phyloP scores from a whole-genome alignment of 2,113 vertebrate genomes.

The Mus spicilegus region DNA sequence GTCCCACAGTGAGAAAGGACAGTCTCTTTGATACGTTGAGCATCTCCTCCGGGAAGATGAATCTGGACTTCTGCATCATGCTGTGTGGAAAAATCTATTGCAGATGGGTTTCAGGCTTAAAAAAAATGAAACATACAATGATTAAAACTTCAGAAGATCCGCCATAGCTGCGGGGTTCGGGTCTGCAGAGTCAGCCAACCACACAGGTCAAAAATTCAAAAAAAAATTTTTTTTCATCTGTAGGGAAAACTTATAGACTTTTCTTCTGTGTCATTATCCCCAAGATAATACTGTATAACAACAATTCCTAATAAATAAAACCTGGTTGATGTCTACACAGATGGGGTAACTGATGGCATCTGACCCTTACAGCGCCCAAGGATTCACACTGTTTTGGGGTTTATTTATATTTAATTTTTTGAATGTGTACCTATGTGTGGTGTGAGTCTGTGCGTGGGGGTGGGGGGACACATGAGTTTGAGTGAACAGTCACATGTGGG shows the following conservation, averaged over 20 bases:
- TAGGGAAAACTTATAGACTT: not conserved
- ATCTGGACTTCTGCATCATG: not conserved
- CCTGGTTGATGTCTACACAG: not conserved
- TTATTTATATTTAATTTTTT: not conserved
- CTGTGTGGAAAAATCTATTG: not conserved
- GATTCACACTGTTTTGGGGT: not conserved
- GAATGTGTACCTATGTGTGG: not conserved
- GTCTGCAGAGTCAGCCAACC: not conserved
- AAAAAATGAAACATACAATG: conserved; percentile 4
- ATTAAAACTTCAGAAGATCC: conserved; percentile 2
- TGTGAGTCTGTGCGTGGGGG: not conserved
- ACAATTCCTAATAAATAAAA: not conserved
- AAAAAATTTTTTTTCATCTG: not conserved
- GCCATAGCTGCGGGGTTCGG: not conserved
- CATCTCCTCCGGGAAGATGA: not conserved
- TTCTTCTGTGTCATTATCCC: not conserved
- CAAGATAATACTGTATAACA: not conserved
- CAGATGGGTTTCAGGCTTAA: conserved; percentile 49
- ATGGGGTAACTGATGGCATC: not conserved
- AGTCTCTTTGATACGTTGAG: not conserved
- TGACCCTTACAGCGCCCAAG: too few species aligned
- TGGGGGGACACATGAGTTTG: too few species aligned
- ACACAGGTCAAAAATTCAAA: not conserved
- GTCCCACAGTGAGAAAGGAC: not conserved
- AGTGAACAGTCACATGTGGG: not conserved